Conservation (phyloP, 2,797 vertebrate genomes). For the Champsocephalus gunnari region DNA sequence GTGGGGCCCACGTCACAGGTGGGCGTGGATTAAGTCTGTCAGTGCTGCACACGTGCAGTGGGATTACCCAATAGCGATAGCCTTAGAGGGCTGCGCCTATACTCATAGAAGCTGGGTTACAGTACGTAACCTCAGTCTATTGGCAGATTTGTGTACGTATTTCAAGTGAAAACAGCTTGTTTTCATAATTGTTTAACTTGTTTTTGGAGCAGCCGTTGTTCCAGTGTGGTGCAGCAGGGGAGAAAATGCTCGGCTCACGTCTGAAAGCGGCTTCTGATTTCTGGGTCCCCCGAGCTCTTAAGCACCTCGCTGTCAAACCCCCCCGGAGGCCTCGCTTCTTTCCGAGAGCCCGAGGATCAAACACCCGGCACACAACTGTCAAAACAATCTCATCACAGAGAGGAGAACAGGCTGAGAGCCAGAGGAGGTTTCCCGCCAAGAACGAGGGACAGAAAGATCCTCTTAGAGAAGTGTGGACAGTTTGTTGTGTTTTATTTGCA, state of each 20-base stretch:
- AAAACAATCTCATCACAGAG: conserved; percentile 44
- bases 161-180: too few species aligned
- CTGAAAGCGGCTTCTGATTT: conserved; percentile 51
- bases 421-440: conserved; percentile 36
- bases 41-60: too few species aligned
- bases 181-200: too few species aligned
- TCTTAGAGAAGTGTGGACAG: conserved; percentile 13
- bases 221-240: conserved; percentile 19
- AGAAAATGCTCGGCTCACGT: conserved; percentile 46
- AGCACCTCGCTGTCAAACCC: conserved; percentile 53
- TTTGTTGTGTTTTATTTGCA: conserved; percentile 43
- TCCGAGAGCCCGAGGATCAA: conserved; percentile 53
- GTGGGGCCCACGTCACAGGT: too few species aligned
- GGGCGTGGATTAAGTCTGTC: too few species aligned
- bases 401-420: conserved; percentile 32
- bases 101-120: too few species aligned
- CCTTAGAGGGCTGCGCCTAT: too few species aligned
- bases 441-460: conserved; percentile 24
- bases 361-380: conserved; percentile 61
- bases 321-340: conserved; percentile 42
- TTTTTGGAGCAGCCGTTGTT: too few species aligned
- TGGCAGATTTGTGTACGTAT: too few species aligned
- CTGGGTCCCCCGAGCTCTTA: conserved; percentile 44
- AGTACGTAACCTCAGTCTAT: too few species aligned
- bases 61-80: too few species aligned